These are phyloP conservation scores for Chinchilla lanigera DNA, from an alignment of 2,113 vertebrate species.

Conservation along the genomic window DNA sequence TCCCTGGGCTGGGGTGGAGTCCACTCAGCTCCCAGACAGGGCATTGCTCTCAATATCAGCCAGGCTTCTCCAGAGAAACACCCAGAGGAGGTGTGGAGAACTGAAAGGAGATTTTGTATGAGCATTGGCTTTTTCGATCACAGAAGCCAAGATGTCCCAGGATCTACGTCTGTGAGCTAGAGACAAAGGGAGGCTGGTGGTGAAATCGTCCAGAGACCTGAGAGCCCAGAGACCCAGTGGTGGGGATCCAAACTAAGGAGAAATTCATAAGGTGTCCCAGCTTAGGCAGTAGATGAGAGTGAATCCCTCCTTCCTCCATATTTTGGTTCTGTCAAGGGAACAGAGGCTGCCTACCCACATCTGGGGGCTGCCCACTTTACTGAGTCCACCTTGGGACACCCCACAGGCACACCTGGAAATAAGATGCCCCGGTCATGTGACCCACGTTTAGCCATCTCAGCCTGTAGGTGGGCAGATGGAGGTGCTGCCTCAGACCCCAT, in stretches of 20 bases:
- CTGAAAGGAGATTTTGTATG: neutral
- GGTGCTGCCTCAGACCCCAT: neutral
- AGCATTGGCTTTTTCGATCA: neutral
- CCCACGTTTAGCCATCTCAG: neutral
- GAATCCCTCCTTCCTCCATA: no score
- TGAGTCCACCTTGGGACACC: neutral
- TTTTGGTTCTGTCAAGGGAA: neutral
- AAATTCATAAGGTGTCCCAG: neutral
- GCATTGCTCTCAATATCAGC: neutral
- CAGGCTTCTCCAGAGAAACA: neutral
- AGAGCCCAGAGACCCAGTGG: neutral
- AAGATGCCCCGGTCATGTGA: neutral
- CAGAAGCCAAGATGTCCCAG: neutral
- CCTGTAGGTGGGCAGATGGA: neutral
- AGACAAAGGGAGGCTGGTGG: neutral
- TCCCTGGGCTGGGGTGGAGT: no score
- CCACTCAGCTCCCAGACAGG: neutral
- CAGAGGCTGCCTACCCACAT: neutral
- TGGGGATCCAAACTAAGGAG: neutral
- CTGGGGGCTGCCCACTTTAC: neutral
- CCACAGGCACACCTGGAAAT: neutral
- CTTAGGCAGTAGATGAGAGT: neutral
- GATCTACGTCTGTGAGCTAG: neutral
- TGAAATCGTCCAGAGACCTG: neutral
- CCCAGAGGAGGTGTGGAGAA: neutral